These are phyloP conservation scores for Sciurus vulgaris DNA, from an alignment of 2,797 vertebrate species.

Conservation along the genomic window DNA sequence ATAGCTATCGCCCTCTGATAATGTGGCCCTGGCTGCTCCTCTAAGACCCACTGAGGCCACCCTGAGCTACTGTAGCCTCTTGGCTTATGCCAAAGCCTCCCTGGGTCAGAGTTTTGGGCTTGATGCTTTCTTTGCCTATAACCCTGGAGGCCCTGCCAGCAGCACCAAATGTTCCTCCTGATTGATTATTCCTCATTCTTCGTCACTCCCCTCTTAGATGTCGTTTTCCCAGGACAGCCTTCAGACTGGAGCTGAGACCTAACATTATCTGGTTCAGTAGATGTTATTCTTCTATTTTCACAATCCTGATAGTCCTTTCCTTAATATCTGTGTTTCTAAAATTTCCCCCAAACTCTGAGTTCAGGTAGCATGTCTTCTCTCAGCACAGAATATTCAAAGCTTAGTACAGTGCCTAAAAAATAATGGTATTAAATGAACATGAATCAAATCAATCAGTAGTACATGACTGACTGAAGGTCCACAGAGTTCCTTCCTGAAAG, in stretches of 20 bases:
- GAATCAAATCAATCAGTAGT: neutral
- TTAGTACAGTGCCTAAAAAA: neutral
- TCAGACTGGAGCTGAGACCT: neutral
- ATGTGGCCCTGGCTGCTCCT: no score
- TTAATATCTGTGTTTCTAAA: neutral
- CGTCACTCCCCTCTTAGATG: neutral
- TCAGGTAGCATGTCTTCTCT: neutral
- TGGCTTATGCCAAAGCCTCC: neutral
- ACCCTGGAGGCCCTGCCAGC: neutral
- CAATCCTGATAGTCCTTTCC: neutral
- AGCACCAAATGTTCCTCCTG: neutral
- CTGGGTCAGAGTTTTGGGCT: neutral
- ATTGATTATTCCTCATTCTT: neutral
- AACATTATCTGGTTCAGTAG: neutral
- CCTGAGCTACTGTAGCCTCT: neutral
- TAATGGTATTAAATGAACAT: neutral
- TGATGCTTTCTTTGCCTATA: neutral
- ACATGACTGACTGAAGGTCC: neutral
- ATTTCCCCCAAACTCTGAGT: neutral
- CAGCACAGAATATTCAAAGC: neutral
- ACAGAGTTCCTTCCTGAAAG: constrained; percentile 7
- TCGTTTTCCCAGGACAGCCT: neutral
- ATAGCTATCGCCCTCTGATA: neutral
- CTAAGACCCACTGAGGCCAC: neutral
- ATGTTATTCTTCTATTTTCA: neutral